phyloP scores from a whole-genome alignment of 2,888 invertebrate species.

The Sturmia bella region DNA sequence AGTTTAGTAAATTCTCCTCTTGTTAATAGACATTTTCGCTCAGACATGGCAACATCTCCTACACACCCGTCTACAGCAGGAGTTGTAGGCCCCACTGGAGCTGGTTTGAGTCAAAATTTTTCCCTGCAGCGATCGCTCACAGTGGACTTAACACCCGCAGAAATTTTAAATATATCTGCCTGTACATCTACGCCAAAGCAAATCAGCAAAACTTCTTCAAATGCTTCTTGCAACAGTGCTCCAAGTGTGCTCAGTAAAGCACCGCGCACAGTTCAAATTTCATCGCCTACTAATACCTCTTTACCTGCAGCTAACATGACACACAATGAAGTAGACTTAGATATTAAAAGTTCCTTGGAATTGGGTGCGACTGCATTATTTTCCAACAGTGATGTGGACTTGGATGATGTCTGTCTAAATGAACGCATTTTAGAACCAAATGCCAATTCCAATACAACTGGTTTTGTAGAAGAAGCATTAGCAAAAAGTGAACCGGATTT shows the following conservation, averaged over 20 bases:
- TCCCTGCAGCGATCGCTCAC: conserved; percentile 73
- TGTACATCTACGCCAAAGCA: conserved; percentile 75
- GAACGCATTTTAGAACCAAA: conserved; percentile 84
- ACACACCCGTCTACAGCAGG: conserved; percentile 64
- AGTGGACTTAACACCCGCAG: conserved; percentile 72
- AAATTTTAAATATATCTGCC: conserved; percentile 58
- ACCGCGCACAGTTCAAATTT: conserved; percentile 5
- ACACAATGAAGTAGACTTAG: conserved; percentile 75
- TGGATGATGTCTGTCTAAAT: conserved; percentile 91
- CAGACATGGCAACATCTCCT: conserved; percentile 73
- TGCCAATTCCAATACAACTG: conserved; percentile 75
- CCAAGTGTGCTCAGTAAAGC: conserved; percentile 63
- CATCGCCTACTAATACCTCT: conserved; percentile 72
- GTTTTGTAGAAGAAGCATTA: conserved; percentile 79
- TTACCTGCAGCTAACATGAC: conserved; percentile 80
- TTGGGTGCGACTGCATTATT: conserved; percentile 90
- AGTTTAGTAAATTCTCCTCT: conserved; percentile 51
- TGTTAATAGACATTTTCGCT: conserved; percentile 67
- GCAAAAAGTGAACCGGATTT: conserved; percentile 81
- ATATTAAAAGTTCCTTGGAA: conserved; percentile 81
- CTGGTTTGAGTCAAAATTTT: conserved; percentile 24
- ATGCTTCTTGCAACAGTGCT: conserved; percentile 75
- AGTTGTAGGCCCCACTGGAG: not conserved
- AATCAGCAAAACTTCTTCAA: conserved; percentile 75
- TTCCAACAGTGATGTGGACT: conserved; percentile 92